Evolutionary conservation across 2,888 invertebrate genomes (phyloP).

Genomic region (Spilarctia lutea): DNA sequence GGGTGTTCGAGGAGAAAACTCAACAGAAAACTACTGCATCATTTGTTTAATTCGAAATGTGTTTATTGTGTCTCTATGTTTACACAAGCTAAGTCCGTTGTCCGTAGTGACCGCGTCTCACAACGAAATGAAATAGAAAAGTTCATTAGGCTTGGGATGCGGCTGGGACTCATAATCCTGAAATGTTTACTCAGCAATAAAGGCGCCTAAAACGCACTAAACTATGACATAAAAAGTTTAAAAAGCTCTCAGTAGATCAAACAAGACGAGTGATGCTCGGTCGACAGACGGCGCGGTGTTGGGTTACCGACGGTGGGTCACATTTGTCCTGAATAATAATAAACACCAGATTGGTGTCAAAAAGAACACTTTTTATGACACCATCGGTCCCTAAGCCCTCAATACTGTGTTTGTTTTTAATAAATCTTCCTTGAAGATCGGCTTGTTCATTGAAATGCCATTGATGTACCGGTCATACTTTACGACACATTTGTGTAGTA

Average conservation of each 20-base stretch:
- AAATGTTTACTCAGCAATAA: slow-evolving; percentile 83
- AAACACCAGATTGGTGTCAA: slow-evolving; percentile 86
- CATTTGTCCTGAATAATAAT: slow-evolving; percentile 84
- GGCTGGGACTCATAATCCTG: slow-evolving; percentile 70
- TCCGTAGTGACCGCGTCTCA: slow-evolving; percentile 42
- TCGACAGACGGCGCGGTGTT: slow-evolving; percentile 79
- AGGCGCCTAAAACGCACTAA: slow-evolving; percentile 81
- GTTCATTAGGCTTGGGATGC: slow-evolving; percentile 59
- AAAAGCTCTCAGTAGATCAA: slow-evolving; percentile 87
- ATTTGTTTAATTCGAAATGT: slow-evolving; percentile 28
- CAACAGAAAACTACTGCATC: slow-evolving; percentile 22
- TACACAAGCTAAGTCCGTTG: slow-evolving; percentile 26
- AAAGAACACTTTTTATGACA: slow-evolving; percentile 84
- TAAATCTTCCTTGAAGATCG: slow-evolving; percentile 79
- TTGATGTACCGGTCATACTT: slow-evolving; percentile 50
- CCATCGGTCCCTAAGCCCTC: slow-evolving; percentile 79
- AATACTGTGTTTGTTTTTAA: slow-evolving; percentile 76
- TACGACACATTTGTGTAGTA: background rate
- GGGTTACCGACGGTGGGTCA: slow-evolving; percentile 79
- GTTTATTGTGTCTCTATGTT: slow-evolving; percentile 23
- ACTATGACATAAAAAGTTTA: slow-evolving; percentile 85
- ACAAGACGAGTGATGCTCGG: slow-evolving; percentile 80
- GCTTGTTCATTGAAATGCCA: slow-evolving; percentile 62
- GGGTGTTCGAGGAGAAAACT: slow-evolving; percentile 40
- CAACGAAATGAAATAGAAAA: slow-evolving; percentile 53